Evolutionary conservation across 1,140 invertebrate genomes (phyloP), one percentile per base, ranked within the genome.

Genomic region (Brachionus manjavacas): DNA sequence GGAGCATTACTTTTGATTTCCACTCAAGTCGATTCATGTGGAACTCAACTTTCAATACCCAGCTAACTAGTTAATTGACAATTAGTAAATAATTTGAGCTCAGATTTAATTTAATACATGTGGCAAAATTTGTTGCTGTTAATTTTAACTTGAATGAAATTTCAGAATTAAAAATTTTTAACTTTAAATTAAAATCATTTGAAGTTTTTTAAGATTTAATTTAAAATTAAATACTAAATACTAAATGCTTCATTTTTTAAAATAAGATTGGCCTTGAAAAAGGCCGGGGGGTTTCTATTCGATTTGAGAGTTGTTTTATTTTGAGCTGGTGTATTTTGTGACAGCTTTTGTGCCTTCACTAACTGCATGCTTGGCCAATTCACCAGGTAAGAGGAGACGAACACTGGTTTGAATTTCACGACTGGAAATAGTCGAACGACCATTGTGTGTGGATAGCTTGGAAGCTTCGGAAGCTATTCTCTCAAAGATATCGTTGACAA

Each of bases 381-480:
- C 92, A 83, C 92, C 92, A 25, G 92, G 92, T 39, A 93, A 87
- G 16, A 93, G 86, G 4, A 93, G 88, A 43, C 92, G 88, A 31
- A 92, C 92, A 72, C 92, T 91, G 12, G 92, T 92, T 86, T 93
- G 92, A 74, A 93, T 91, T 87, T 93, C 92, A 83, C 91, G 87
- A 85, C 88, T 90, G n/a, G 90, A 91, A 86, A 92, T 91, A 72
- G 89, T 90, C 8, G 91, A 92, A 1, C 91, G 88, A 87, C 93
- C 93, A 89, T 93, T 94, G 89, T 93, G 93, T 85, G 93, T 92
- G 8, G 92, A 91, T 83, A 94, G 87, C 86, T 92, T 91, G 12
- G 92, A 93, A 1, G 93, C 90, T 88, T 94, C 93, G 11, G 92
- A 88, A 28, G 93, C 92, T 66, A 93, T 92, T 25, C 92, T 89